Base-by-base conservation (phyloP, 2,797 vertebrate species). In the Botia kubotai region DNA sequence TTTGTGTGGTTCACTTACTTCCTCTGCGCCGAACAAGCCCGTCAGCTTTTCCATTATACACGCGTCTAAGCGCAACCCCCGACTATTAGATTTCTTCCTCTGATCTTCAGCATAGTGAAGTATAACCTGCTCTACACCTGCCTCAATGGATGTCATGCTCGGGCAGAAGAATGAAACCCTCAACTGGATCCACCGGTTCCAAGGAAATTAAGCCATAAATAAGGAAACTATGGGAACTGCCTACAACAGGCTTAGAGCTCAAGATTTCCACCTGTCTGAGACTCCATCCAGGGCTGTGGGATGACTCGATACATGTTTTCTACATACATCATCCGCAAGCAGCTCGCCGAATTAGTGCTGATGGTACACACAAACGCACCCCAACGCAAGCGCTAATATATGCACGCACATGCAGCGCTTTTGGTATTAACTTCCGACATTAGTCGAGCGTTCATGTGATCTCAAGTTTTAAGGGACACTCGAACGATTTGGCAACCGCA, bases 151-250 rank as follows among this genome's bases (percentile, higher is more conserved):
- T 95, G 94, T 93, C 84, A 83, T 78, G 10, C 84, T 87, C 82
- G 81, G 91, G 92, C 91, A 94, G 93, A 94, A 94, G 89, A 46
- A 46, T 46, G 89, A 94, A 94, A 93, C 92, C 91, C 92, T 94
- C 96, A 98, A 98, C 97, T 97, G 97, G 97, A 99, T 97, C 94
- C 96, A 97, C 97, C 97, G 97, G 97, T 98, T 98, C 95, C 94
- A 95, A 94, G 93, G 93, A 93, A 97, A 96, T 96, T 93, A 94
- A 89, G 90, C 92, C 92, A 92, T 91, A 93, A 89, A 88, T 87
- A 84, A 88, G 88, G 87, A 91, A 87, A 90, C 90, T 71, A 80
- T 60, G 91, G 90, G 91, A 91, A 92, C 92, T 92, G 92, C 91
- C 89, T 91, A 85, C 88, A 90, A 86, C 88, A 90, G 89, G 83